These are phyloP conservation scores for Tyria jacobaeae DNA, from an alignment of 2,888 invertebrate species.

Conservation along the genomic window DNA sequence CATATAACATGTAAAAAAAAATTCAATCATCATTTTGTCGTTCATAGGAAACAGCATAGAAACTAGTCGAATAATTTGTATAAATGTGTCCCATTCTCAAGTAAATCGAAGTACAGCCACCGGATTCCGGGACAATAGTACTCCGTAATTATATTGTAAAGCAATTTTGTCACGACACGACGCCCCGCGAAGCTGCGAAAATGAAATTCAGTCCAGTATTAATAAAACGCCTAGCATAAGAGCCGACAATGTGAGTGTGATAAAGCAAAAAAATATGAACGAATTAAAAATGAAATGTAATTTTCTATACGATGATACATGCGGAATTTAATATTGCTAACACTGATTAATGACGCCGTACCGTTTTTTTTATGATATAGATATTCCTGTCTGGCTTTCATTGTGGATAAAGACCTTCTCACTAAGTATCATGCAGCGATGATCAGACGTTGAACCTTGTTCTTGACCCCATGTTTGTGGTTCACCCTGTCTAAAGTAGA, in stretches of 20 bases:
- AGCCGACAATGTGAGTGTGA: constrained; percentile 57
- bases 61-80: constrained; percentile 50
- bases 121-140: constrained; percentile 70
- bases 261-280: constrained; percentile 67
- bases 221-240: constrained; percentile 63
- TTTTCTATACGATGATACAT: constrained; percentile 38
- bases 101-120: constrained; percentile 73
- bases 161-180: constrained; percentile 69
- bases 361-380: neutral
- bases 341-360: constrained; percentile 21
- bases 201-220: constrained; percentile 70
- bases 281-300: constrained; percentile 61
- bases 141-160: constrained; percentile 81
- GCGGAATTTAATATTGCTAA: constrained; percentile 44
- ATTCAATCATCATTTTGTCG: constrained; percentile 1
- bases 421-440: too few species aligned
- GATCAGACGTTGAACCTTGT: too few species aligned
- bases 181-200: constrained; percentile 55
- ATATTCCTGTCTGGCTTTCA: too few species aligned
- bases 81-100: constrained; percentile 69
- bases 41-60: constrained; percentile 22
- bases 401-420: too few species aligned
- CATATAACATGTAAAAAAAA: neutral
- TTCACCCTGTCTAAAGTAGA: too few species aligned
- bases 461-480: too few species aligned